A percentile compares a stretch with the other conserved stretches of the same genome.
Conservation (phyloP, 2,888 invertebrate genomes). For the Eupithecia centaureata region DNA sequence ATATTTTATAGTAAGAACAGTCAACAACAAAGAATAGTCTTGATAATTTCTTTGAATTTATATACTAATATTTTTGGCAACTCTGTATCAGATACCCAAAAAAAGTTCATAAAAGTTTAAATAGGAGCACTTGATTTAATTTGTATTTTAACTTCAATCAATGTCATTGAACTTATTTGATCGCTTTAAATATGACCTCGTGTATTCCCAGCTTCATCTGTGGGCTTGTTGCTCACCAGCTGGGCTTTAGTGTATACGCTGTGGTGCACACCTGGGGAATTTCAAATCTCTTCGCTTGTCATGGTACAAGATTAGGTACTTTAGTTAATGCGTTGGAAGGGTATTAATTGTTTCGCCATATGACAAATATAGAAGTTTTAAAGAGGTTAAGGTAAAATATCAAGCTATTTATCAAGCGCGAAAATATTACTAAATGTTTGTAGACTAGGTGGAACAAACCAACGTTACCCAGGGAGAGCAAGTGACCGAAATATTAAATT, state of each 20-base stretch:
- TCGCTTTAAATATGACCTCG: neutral
- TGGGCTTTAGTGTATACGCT: neutral
- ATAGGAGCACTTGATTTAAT: neutral
- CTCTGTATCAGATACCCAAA: too few species aligned
- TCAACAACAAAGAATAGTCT: too few species aligned
- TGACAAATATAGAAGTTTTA: neutral
- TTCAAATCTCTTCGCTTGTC: neutral
- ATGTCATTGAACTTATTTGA: neutral
- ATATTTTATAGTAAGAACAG: too few species aligned
- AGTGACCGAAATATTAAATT: too few species aligned
- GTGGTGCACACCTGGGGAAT: neutral
- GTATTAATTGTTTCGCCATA: neutral
- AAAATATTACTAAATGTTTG: too few species aligned
- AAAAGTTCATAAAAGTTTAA: neutral
- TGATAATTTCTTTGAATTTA: too few species aligned
- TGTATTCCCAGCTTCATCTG: neutral
- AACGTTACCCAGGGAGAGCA: too few species aligned
- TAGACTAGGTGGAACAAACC: too few species aligned
- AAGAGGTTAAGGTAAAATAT: neutral
- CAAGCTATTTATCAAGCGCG: too few species aligned
- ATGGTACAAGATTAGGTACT: neutral
- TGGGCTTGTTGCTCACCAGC: constrained; percentile 1
- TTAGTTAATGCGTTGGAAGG: neutral
- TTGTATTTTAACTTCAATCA: neutral
- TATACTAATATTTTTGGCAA: too few species aligned